These are phyloP conservation scores for Microctenopoma steveboyesi DNA, from an alignment of 2,797 vertebrate genomes.

Conservation along the genomic window DNA sequence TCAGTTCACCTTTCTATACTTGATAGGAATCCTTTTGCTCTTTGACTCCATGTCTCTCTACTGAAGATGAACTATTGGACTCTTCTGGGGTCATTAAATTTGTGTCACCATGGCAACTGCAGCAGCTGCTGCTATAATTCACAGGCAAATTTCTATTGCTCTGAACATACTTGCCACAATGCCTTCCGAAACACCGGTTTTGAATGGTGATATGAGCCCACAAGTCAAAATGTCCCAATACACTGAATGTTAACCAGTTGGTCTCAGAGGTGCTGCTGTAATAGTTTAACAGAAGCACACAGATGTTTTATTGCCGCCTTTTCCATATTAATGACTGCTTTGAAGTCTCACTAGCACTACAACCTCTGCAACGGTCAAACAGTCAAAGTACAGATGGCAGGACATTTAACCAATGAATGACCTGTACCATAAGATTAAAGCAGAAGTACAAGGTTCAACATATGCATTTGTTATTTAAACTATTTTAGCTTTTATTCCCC, in stretches of 20 bases:
- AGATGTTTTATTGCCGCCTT: background rate
- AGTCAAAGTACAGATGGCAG: background rate
- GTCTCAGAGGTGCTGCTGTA: background rate
- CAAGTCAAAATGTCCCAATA: background rate
- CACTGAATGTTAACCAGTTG: background rate
- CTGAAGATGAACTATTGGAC: conserved; percentile 32
- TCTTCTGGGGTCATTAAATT: conserved; percentile 32
- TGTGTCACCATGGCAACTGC: conserved; percentile 50
- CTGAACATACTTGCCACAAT: conserved; percentile 11
- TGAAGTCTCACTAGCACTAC: background rate
- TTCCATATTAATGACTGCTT: no score
- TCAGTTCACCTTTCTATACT: background rate
- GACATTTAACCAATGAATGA: background rate
- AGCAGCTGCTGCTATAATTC: conserved; percentile 29
- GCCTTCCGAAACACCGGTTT: conserved; percentile 2
- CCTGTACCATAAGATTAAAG: background rate
- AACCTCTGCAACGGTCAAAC: background rate
- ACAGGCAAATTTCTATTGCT: conserved; percentile 43
- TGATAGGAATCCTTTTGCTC: background rate
- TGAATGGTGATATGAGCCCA: conserved; percentile 40
- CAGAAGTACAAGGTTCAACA: no score
- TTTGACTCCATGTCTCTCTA: background rate
- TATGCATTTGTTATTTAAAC: no score
- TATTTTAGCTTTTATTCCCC: no score
- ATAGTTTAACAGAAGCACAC: background rate